These are phyloP conservation scores for Argyrosomus japonicus DNA, from an alignment of 2,113 vertebrate genomes.

Conservation along the genomic window DNA sequence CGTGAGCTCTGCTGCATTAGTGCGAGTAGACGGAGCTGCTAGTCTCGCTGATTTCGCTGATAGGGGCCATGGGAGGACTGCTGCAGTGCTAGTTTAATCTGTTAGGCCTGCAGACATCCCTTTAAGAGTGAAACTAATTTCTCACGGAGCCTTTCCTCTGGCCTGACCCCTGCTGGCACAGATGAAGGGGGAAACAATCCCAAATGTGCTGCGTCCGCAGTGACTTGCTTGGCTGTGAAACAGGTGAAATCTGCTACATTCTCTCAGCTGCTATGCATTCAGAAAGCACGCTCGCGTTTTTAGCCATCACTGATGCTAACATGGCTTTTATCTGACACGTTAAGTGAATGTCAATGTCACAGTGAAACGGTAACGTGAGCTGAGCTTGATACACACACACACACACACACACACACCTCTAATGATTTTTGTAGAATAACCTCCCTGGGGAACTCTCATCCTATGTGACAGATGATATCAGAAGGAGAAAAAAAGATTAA, in stretches of 20 bases:
- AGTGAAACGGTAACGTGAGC: constrained; percentile 30
- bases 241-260: constrained; percentile 29
- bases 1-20: constrained; percentile 63
- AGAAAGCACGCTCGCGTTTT: constrained; percentile 36
- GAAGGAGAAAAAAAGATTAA: constrained; percentile 18
- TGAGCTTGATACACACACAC: constrained; percentile 29
- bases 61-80: constrained; percentile 67
- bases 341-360: constrained; percentile 68
- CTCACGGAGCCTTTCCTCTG: constrained; percentile 58
- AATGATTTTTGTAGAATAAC: constrained; percentile 64
- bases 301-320: constrained; percentile 42
- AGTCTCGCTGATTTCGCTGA: constrained; percentile 72
- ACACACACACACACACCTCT: constrained; percentile 8
- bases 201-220: constrained; percentile 64
- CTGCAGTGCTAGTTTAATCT: constrained; percentile 72
- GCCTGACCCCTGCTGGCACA: constrained; percentile 54
- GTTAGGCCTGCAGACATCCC: constrained; percentile 66
- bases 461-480: constrained; percentile 56
- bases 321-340: constrained; percentile 66
- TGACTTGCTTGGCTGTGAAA: constrained; percentile 42
- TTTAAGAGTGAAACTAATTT: constrained; percentile 74
- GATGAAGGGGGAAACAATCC: constrained; percentile 62
- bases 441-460: constrained; percentile 39
- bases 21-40: constrained; percentile 53
- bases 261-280: constrained; percentile 28